Evolutionary conservation across 2,888 invertebrate species (phyloP), one percentile per base, ranked within the genome.

Genomic region (Operophtera brumata): DNA sequence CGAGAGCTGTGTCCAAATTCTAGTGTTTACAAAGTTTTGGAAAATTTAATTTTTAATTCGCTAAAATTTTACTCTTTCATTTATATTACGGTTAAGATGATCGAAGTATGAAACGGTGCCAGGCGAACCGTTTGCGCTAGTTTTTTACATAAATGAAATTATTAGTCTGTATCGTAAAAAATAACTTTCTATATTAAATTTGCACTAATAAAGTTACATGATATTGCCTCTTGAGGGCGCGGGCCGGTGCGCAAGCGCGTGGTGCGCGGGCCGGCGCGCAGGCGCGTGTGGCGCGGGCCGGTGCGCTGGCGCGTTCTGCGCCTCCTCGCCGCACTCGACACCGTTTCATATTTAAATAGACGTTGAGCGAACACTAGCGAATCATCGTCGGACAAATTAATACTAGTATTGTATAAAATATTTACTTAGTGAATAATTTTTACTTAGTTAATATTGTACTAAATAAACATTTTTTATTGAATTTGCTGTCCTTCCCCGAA

Each of bases 401-500:
- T 84, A 86, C 82, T 89, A 88, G 86, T 81, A 82, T 85, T 90
- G 89, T 89, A 88, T 88, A 86, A 87, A 85, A 89, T 88, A 90
- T 89, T 88, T 88, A 90, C 82, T 87, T 90, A 90, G 90, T 78
- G 77, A 86, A 87, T 89, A 88, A 88, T 89, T 90, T 89, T 89
- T 90, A 88, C 86, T 90, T 89, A 89, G 89, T 90, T 90, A 88
- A 84, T 86, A 79, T 80, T 81, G 82, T 84, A 87, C 78, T 86
- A 86, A 88, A 87, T 85, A 82, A 85, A 85, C 83, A 82, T 89
- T 91, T 90, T 88, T 90, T 86, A 91, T 91, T 91, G 86, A 87
- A 91, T 91, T 91, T 90, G 91, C 91, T 90, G 89, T 90, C 91
- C 90, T 91, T 90, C 87, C 90, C 90, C 90, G 84, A 91, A 91